Base-by-base conservation (phyloP, 2,797 vertebrate genomes). In the Rachycentron canadum region DNA sequence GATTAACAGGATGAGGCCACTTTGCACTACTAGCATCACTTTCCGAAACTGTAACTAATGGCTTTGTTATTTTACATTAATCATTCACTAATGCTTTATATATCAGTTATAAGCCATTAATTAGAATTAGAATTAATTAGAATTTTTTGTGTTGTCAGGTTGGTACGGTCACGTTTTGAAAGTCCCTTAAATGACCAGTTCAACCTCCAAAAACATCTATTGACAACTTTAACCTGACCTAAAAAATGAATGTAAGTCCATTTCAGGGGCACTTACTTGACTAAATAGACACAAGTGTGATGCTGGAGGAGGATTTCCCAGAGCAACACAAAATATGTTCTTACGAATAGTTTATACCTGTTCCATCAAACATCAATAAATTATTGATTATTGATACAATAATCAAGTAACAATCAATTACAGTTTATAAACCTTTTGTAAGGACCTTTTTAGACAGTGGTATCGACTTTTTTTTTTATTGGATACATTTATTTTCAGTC, bases 391-490 rank as follows among this genome's bases (percentile, higher is more conserved):
- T n/a, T n/a, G n/a, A n/a, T n/a, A 50, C 14, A 62, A 9, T 21
- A 50, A 40, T 56, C 6, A 38, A 49, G 32, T 32, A 3, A 4
- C 14, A 16, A 59, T 59, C 21, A 19, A 23, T 41, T 58, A 59
- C 34, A 71, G 4, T 1, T 65, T 7, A 28, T 14, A 49, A 49
- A 28, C 11, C 21, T 9, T 49, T 14, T 25, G 0, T 43, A 21
- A 56, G 14, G 0, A 2, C 28, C 49, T 25, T 55, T 32, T 73
- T 25, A 57, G 14, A 53, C 43, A 65, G 14, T 43, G 5, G 16
- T 49, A 8, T 50, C 0, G 3, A 17, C 23, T 19, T 45, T 65
- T 81, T 69, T 65, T 81, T 71, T 65, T 38, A 41, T 56, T 16
- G 16, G 40, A 9, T 32, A 36, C 16, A 21, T 10, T 68, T 7